These are phyloP conservation scores for Phalacrocorax pelagicus DNA, from an alignment of 2,113 vertebrate genomes.

Conservation along the genomic window DNA sequence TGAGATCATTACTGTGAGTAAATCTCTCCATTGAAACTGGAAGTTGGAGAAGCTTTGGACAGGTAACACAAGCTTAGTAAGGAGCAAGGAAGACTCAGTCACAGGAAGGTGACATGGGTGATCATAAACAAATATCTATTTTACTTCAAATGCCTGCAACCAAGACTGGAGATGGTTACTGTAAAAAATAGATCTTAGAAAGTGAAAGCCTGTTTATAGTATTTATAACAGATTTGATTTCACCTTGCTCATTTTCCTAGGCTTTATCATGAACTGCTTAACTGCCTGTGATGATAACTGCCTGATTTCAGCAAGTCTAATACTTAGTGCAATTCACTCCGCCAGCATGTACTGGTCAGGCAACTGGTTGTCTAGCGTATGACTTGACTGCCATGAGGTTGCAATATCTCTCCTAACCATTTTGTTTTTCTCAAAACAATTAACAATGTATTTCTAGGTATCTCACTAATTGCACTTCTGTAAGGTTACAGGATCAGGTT, in stretches of 20 bases:
- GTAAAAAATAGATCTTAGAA: background rate
- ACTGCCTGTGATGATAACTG: background rate
- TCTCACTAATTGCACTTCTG: background rate
- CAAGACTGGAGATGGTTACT: background rate
- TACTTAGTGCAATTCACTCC: background rate
- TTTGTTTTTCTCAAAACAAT: background rate
- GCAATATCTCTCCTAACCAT: background rate
- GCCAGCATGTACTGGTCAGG: background rate
- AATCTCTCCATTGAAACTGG: background rate
- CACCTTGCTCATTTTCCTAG: background rate
- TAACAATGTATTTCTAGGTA: background rate
- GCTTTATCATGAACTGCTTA: background rate
- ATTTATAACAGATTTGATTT: background rate
- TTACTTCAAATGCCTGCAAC: background rate
- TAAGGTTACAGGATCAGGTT: background rate
- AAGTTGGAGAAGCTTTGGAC: background rate
- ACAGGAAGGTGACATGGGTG: background rate
- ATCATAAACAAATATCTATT: background rate
- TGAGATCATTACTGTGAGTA: background rate
- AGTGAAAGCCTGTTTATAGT: background rate
- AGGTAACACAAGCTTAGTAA: background rate
- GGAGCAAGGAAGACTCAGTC: background rate
- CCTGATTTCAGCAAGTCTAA: background rate
- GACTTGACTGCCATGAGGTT: background rate
- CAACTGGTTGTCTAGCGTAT: background rate